Evolutionary conservation across 2,888 invertebrate genomes (phyloP).

Genomic region (Neelides folsomi): DNA sequence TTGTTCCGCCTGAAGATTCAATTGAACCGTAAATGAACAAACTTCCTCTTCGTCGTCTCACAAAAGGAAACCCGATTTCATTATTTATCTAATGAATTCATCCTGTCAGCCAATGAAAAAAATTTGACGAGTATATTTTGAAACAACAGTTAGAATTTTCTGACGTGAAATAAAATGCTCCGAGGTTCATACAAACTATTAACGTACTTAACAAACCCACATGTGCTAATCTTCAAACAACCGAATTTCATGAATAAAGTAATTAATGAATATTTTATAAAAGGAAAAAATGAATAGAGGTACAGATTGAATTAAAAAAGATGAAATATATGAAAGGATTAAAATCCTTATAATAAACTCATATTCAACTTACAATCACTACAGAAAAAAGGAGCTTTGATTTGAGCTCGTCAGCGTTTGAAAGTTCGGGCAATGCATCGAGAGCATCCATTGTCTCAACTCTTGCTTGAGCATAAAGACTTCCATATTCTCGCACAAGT

Average conservation of each 20-base stretch:
- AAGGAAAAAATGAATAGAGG: too few relatives aligned
- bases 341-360: too few relatives aligned
- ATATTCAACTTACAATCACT: slow-evolving; percentile 61
- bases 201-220: too few relatives aligned
- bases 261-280: too few relatives aligned
- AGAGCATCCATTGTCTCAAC: slow-evolving; percentile 75
- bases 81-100: not conserved
- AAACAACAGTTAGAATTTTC: too few relatives aligned
- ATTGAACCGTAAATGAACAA: not conserved
- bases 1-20: too few relatives aligned
- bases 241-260: too few relatives aligned
- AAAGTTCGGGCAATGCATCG: slow-evolving; percentile 62
- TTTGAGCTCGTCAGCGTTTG: slow-evolving; percentile 75
- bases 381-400: slow-evolving; percentile 91
- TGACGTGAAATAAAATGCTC: too few relatives aligned
- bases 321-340: not conserved
- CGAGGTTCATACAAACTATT: too few relatives aligned
- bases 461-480: slow-evolving; percentile 70
- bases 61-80: not conserved
- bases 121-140: too few relatives aligned
- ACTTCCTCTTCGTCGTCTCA: not conserved
- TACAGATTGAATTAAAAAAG: not conserved
- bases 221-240: too few relatives aligned
- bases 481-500: slow-evolving; percentile 64
- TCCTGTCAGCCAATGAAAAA: too few relatives aligned